These are phyloP conservation scores for Antennarius maculatus DNA, from an alignment of 2,797 vertebrate species.

Conservation along the genomic window DNA sequence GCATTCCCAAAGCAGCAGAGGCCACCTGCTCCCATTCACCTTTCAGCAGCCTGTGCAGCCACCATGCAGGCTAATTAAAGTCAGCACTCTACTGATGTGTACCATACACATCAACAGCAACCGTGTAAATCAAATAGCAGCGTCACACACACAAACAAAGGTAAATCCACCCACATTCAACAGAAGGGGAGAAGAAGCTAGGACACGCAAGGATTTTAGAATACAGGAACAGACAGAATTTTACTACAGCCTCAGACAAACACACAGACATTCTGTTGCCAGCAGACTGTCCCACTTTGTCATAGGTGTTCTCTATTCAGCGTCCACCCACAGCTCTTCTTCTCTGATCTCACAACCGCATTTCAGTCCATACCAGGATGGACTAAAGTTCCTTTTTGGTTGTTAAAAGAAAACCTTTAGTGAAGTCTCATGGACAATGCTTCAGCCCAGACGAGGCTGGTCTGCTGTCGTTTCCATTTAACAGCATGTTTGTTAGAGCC, in stretches of 20 bases:
- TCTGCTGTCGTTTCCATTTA: slow-evolving; percentile 27
- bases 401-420: slow-evolving; percentile 40
- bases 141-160: slow-evolving; percentile 59
- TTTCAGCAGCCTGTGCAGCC: slow-evolving; percentile 54
- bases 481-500: slow-evolving; percentile 3
- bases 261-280: slow-evolving; percentile 56
- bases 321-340: slow-evolving; percentile 60
- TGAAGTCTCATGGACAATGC: slow-evolving; percentile 34
- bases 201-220: slow-evolving; percentile 65
- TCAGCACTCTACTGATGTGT: slow-evolving; percentile 64
- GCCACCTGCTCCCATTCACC: slow-evolving; percentile 75
- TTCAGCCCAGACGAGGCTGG: slow-evolving; percentile 14
- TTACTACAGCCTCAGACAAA: slow-evolving; percentile 36
- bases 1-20: slow-evolving; percentile 62
- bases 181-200: slow-evolving; percentile 47
- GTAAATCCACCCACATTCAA: slow-evolving; percentile 57
- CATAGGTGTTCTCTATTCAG: slow-evolving; percentile 69
- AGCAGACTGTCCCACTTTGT: slow-evolving; percentile 73
- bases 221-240: slow-evolving; percentile 54
- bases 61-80: slow-evolving; percentile 75
- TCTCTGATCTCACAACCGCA: slow-evolving; percentile 58
- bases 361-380: slow-evolving; percentile 46
- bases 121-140: slow-evolving; percentile 60
- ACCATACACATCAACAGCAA: slow-evolving; percentile 31
- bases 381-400: slow-evolving; percentile 50